Evolutionary conservation across 53 echinoderm and acorn worm genomes (phyloP), one percentile per base, ranked within the genome.

Genomic region (Zoroaster sp.): DNA sequence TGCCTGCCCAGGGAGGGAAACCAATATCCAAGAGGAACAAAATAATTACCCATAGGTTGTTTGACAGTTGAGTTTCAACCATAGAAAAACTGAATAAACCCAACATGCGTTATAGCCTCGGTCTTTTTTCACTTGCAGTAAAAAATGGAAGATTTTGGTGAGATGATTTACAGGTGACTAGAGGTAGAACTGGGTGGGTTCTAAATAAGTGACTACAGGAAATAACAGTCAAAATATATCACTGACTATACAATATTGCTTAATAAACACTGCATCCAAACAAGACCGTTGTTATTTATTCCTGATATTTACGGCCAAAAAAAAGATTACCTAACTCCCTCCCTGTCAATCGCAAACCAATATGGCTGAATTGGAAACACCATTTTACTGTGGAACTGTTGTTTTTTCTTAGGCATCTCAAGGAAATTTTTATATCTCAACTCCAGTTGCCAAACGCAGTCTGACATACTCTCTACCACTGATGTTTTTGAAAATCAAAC

Each of bases 361-460:
- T 42, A 67, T 81, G 81, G 81, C 81, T 81, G 81, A 81, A 81
- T 9, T 42, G 81, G 81, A 81, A 81, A 66, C 12, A 35, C 10
- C 20, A 31, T 81, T 66, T 67, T 40, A 31, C 81, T 43, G 44
- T 33, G 81, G 81, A 44, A 81, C 66, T 39, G 45, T 74, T 1
- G 3, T 41, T 74, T 41, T 17, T 41, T 12, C 17, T 17, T 74
- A 12, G 15, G 25, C 23, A 15, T 40, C 9, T 0, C 2, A 59
- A 59, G 63, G 21, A 59, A 21, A 59, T 59, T 23, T 59, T 59
- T 59, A 21, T 25, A 59, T 59, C 63, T 28, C 11, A 28, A 28
- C 5, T 59, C 23, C 63, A 59, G 23, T 59, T 28, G 28, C 21
- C 9, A n/a, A n/a, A n/a, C n/a, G n/a, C n/a, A n/a, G n/a, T n/a